Conservation (phyloP, 2,888 invertebrate species). For the Aspidapion aeneum region DNA sequence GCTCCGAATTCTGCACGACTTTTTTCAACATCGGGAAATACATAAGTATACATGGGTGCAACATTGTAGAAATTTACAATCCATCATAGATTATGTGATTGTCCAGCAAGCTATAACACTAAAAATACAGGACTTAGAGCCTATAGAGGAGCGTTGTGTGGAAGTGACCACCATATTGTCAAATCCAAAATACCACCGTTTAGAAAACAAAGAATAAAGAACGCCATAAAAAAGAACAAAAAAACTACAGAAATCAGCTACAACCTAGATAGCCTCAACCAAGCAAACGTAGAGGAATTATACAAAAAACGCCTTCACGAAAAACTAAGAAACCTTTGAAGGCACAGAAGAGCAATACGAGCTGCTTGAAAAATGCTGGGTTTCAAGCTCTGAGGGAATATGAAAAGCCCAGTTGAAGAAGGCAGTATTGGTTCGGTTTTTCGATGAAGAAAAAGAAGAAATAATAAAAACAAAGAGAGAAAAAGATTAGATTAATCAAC, state of each 20-base stretch:
- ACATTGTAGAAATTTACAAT: neutral
- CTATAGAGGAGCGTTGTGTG: slow-evolving; percentile 2
- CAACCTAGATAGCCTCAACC: no score
- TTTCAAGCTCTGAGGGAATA: neutral
- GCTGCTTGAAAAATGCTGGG: neutral
- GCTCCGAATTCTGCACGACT: neutral
- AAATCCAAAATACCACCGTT: neutral
- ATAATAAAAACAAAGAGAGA: no score
- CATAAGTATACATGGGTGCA: slow-evolving; percentile 15
- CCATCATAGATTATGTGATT: slow-evolving; percentile 8
- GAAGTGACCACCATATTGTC: slow-evolving; percentile 10
- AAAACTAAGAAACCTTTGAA: slow-evolving; percentile 1
- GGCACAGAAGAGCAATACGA: neutral
- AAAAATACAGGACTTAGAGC: slow-evolving; percentile 5
- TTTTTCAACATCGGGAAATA: slow-evolving; percentile 7
- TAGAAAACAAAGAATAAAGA: neutral
- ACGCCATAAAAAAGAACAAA: neutral
- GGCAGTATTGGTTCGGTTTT: no score
- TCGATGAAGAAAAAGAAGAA: no score
- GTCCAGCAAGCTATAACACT: neutral
- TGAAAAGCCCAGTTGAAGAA: no score
- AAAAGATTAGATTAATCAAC: neutral
- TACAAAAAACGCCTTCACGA: neutral
- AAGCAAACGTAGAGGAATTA: no score
- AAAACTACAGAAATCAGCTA: no score